These are phyloP conservation scores for Drosophila villosipedis DNA, from an alignment of 2,888 invertebrate species.

Conservation along the genomic window DNA sequence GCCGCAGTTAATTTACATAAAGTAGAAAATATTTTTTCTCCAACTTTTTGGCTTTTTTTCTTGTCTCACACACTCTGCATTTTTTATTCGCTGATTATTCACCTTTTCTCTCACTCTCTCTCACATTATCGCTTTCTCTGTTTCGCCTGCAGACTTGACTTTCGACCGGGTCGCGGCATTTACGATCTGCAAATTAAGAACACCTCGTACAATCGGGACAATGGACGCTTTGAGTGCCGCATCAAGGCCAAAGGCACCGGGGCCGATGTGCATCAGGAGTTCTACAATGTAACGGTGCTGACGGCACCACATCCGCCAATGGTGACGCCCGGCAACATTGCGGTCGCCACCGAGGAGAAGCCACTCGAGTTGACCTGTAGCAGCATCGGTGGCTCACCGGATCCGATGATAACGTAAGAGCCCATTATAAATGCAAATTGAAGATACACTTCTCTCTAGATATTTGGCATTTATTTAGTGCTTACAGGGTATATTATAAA, in stretches of 20 bases:
- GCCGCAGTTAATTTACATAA: slow-evolving; percentile 69
- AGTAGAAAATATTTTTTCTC: slow-evolving; percentile 38
- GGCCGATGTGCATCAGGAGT: slow-evolving; percentile 92
- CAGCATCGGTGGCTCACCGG: slow-evolving; percentile 95
- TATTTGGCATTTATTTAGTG: not conserved
- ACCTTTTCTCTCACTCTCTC: not conserved
- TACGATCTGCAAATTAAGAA: slow-evolving; percentile 96
- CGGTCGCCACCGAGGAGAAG: slow-evolving; percentile 93
- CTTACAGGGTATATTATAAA: not conserved
- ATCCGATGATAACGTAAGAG: slow-evolving; percentile 91
- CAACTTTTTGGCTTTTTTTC: not conserved
- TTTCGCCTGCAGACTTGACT: slow-evolving; percentile 89
- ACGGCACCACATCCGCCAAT: slow-evolving; percentile 93
- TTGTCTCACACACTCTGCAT: not conserved
- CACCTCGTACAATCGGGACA: slow-evolving; percentile 95
- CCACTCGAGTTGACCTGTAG: slow-evolving; percentile 92
- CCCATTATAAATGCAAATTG: slow-evolving; percentile 38
- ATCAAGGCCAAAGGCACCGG: slow-evolving; percentile 94
- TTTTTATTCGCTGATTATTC: not conserved
- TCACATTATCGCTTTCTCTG: slow-evolving; percentile 1
- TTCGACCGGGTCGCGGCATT: slow-evolving; percentile 91
- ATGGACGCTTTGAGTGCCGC: slow-evolving; percentile 96
- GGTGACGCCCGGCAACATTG: slow-evolving; percentile 91
- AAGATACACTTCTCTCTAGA: slow-evolving; percentile 14
- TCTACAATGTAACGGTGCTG: slow-evolving; percentile 93